These are phyloP conservation scores for Drosophila micromelanica DNA, from an alignment of 1,140 invertebrate species.

Conservation along the genomic window DNA sequence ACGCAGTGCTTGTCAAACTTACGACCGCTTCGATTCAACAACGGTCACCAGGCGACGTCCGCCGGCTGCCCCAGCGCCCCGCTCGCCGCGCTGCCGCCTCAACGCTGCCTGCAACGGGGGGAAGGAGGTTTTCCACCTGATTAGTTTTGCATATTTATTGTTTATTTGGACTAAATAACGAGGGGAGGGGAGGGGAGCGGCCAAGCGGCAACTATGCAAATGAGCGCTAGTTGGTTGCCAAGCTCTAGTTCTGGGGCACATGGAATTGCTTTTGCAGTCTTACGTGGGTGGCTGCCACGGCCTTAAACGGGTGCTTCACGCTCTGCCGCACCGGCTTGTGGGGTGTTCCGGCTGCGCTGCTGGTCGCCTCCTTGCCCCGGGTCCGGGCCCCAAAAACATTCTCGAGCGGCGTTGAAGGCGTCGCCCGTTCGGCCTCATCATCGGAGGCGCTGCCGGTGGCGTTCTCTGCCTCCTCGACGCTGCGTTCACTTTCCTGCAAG, in stretches of 20 bases:
- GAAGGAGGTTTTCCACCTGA: slow-evolving; percentile 40
- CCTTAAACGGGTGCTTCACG: slow-evolving; percentile 77
- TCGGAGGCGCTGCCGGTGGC: slow-evolving; percentile 56
- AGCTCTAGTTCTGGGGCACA: slow-evolving; percentile 71
- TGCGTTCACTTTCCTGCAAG: slow-evolving; percentile 57
- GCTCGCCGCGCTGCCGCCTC: slow-evolving; percentile 5
- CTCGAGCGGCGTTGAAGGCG: slow-evolving; percentile 36
- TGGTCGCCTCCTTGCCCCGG: slow-evolving; percentile 40
- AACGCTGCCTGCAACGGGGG: slow-evolving; percentile 22
- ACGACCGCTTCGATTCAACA: slow-evolving; percentile 75
- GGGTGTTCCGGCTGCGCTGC: slow-evolving; percentile 9
- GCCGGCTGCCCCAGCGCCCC: slow-evolving; percentile 8
- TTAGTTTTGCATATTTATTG: slow-evolving; percentile 59
- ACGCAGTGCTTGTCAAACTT: slow-evolving; percentile 20
- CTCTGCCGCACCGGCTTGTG: slow-evolving; percentile 52
- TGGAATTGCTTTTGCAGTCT: slow-evolving; percentile 79
- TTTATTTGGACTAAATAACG: slow-evolving; percentile 74
- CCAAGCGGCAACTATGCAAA: slow-evolving; percentile 30
- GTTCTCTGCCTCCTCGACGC: slow-evolving; percentile 62
- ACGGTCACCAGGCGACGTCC: slow-evolving; percentile 54
- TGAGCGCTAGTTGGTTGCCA: slow-evolving; percentile 13
- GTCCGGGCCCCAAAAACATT: slow-evolving; percentile 64
- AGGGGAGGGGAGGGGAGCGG: too few relatives aligned
- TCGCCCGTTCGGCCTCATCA: slow-evolving; percentile 44
- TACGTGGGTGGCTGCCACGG: slow-evolving; percentile 76